These are phyloP conservation scores for Aphelocoma californica DNA, from an alignment of 2,797 vertebrate genomes.

Conservation along the genomic window DNA sequence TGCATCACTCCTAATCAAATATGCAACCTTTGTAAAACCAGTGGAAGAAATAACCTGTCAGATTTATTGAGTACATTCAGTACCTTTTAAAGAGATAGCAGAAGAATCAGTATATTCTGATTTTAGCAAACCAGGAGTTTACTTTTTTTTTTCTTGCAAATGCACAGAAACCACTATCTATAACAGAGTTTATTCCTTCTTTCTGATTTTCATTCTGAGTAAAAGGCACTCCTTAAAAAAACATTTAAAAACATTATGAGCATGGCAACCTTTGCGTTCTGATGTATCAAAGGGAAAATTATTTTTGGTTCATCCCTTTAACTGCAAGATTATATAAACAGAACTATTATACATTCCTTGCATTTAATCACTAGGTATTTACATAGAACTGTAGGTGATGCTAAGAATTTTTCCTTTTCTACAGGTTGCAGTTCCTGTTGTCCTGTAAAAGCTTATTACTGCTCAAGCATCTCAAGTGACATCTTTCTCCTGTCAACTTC, in stretches of 20 bases:
- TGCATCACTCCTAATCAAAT: not conserved
- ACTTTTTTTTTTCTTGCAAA: not conserved
- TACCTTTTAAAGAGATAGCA: not conserved
- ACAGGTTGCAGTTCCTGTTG: not conserved
- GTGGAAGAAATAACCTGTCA: not conserved
- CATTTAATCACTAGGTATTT: not conserved
- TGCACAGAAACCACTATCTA: not conserved
- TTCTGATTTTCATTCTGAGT: not conserved
- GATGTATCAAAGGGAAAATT: not conserved
- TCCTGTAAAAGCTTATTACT: slow-evolving; percentile 2
- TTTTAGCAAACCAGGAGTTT: not conserved
- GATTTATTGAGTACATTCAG: not conserved
- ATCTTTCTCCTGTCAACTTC: not conserved
- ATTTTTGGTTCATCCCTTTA: not conserved
- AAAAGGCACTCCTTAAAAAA: not conserved
- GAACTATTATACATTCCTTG: not conserved
- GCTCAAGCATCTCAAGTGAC: not conserved
- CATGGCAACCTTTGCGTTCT: slow-evolving; percentile 8
- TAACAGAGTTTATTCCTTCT: not conserved
- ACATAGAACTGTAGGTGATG: not conserved
- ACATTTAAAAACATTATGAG: not conserved
- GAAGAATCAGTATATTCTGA: not conserved
- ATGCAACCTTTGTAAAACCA: not conserved
- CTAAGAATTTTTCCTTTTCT: not conserved
- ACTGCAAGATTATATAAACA: not conserved